These are phyloP conservation scores for Melanotaenia nigrans DNA, from an alignment of 2,797 vertebrate genomes.

Conservation along the genomic window DNA sequence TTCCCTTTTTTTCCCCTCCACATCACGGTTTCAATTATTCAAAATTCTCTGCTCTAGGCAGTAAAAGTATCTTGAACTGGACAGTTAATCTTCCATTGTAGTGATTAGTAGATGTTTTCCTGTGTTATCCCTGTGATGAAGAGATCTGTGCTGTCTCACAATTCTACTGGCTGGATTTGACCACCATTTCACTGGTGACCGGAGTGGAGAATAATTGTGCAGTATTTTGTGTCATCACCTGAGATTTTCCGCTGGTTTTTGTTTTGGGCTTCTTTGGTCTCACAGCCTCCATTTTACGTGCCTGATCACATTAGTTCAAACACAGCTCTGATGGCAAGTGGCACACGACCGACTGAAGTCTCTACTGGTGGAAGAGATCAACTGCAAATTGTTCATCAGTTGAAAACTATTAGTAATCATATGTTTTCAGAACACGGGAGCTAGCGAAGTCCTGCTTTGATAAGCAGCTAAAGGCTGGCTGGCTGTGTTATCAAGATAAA, in stretches of 20 bases:
- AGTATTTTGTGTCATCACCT: constrained; percentile 69
- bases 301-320: constrained; percentile 43
- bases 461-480: constrained; percentile 41
- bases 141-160: not conserved
- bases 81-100: not conserved
- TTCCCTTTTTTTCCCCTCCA: no score
- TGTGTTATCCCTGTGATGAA: not conserved
- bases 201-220: not conserved
- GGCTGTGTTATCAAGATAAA: constrained; percentile 62
- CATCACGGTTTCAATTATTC: no score
- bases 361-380: constrained; percentile 21
- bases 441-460: constrained; percentile 18
- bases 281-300: constrained; percentile 82
- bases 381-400: constrained; percentile 2
- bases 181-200: not conserved
- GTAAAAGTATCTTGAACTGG: not conserved
- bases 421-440: constrained; percentile 12
- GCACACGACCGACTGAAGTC: constrained; percentile 15
- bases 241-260: constrained; percentile 75
- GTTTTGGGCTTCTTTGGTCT: constrained; percentile 82
- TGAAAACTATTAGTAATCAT: constrained; percentile 17
- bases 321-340: constrained; percentile 36
- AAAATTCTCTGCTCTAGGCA: not conserved
- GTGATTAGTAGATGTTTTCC: not conserved
- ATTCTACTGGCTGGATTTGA: not conserved